Conservation (phyloP, 2,797 vertebrate genomes). For the Tragelaphus eurycerus region DNA sequence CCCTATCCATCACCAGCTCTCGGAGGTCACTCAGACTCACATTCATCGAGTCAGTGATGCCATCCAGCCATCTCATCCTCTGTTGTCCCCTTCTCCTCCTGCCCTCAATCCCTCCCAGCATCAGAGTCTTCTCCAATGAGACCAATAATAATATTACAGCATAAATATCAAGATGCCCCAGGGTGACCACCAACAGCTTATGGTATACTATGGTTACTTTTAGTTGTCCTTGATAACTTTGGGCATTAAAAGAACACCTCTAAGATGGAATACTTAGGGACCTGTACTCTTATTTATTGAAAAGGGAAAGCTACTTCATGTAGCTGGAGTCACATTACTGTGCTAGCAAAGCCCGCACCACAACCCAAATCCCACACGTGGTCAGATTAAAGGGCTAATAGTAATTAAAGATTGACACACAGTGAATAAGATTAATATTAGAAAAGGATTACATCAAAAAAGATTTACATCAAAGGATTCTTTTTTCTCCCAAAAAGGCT, state of each 20-base stretch:
- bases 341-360: conserved; percentile 49
- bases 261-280: neutral
- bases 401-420: conserved; percentile 73
- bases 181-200: neutral
- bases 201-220: neutral
- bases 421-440: conserved; percentile 72
- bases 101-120: too few species aligned
- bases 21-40: too few species aligned
- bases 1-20: too few species aligned
- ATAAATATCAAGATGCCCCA: neutral
- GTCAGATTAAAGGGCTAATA: conserved; percentile 59
- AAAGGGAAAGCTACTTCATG: conserved; percentile 1
- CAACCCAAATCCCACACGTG: conserved; percentile 38
- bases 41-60: too few species aligned
- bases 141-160: neutral
- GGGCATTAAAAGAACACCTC: neutral
- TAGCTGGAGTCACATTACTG: conserved; percentile 47
- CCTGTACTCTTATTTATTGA: neutral
- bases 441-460: conserved; percentile 67
- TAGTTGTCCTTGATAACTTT: neutral
- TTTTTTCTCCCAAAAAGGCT: conserved; percentile 57
- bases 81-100: too few species aligned
- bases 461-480: conserved; percentile 71
- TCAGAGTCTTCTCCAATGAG: too few species aligned
- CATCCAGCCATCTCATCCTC: too few species aligned